phyloP scores from a whole-genome alignment of 2,113 vertebrate species.

The Oxyruncus cristatus region DNA sequence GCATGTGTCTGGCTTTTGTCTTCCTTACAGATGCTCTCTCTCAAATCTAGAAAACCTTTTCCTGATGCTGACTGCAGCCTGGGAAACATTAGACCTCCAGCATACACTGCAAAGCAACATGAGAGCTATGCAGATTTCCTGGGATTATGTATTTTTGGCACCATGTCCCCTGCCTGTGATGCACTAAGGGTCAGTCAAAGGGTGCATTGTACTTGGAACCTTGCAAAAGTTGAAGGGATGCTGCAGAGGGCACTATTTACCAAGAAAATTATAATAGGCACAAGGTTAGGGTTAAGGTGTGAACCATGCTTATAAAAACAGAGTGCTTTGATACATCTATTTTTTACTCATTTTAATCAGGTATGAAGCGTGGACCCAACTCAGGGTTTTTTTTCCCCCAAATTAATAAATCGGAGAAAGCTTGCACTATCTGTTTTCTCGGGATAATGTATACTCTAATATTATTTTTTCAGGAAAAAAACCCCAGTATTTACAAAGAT shows the following conservation, averaged over 20 bases:
- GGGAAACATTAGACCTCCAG: neutral
- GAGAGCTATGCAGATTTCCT: neutral
- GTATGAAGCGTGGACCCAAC: neutral
- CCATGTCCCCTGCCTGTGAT: neutral
- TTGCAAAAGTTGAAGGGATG: neutral
- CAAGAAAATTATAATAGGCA: slow-evolving; percentile 20
- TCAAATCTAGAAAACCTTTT: neutral
- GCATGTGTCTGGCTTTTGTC: neutral
- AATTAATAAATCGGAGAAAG: neutral
- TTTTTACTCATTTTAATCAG: neutral
- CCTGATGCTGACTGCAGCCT: neutral
- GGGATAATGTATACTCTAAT: neutral
- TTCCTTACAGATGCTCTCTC: neutral
- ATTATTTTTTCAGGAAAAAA: neutral
- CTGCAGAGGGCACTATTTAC: slow-evolving; percentile 74
- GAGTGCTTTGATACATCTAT: neutral
- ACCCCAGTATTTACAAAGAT: neutral
- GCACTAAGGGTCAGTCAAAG: neutral
- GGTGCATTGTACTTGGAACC: neutral
- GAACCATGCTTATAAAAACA: neutral
- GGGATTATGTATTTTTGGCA: neutral
- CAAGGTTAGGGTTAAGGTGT: neutral
- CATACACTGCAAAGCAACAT: neutral
- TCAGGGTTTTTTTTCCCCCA: neutral
- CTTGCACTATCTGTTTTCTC: neutral